These are phyloP conservation scores for Crotophaga sulcirostris DNA, from an alignment of 2,113 vertebrate species.

Conservation along the genomic window DNA sequence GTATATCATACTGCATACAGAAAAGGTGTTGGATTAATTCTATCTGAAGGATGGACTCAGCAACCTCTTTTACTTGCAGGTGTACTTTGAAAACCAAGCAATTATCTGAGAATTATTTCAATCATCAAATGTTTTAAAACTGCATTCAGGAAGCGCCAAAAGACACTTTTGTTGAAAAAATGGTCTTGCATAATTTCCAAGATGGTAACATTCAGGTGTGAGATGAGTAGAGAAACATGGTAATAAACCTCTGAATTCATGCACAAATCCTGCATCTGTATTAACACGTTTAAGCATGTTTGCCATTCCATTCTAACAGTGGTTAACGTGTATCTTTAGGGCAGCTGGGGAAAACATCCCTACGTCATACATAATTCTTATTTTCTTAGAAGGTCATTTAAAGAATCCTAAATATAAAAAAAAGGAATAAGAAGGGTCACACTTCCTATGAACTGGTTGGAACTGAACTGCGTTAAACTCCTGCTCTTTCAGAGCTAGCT, in stretches of 20 bases:
- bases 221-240: not conserved
- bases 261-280: not conserved
- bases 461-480: not conserved
- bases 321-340: not conserved
- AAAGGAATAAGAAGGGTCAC: not conserved
- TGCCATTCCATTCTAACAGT: not conserved
- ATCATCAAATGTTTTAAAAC: not conserved
- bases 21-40: not conserved
- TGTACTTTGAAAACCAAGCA: not conserved
- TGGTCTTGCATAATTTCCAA: not conserved
- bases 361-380: not conserved
- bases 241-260: not conserved
- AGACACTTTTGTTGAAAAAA: not conserved
- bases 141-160: not conserved
- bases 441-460: not conserved
- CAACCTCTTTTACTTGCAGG: not conserved
- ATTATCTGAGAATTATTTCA: not conserved
- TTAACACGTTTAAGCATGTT: no score
- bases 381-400: not conserved
- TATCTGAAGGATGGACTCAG: not conserved
- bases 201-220: not conserved
- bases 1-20: not conserved
- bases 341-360: not conserved
- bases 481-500: not conserved
- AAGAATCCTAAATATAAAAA: not conserved